A percentile compares a stretch with the other conserved stretches of the same genome.
These are phyloP conservation scores for Hipposideros armiger DNA, from an alignment of 2,113 vertebrate genomes.

Conservation along the genomic window DNA sequence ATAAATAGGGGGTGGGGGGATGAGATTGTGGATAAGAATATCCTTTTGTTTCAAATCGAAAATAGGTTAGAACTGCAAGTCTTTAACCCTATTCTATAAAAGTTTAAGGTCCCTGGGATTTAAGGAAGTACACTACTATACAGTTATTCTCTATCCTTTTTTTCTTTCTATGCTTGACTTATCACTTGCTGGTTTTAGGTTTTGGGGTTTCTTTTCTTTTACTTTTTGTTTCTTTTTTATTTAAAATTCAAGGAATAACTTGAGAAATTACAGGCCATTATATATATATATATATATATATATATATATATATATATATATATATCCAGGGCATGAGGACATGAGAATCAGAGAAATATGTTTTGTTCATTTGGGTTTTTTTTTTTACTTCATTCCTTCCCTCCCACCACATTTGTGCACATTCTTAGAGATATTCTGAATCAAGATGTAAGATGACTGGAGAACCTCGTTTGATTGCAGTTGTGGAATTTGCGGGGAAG, in stretches of 20 bases:
- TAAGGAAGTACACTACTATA: background rate
- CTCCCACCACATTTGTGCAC: fast-evolving
- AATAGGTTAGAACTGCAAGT: background rate
- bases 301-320: too few relatives aligned
- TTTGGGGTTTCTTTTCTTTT: background rate
- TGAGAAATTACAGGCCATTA: background rate
- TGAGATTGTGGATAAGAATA: background rate
- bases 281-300: too few relatives aligned
- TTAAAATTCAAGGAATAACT: background rate
- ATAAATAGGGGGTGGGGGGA: background rate
- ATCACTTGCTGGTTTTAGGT: background rate
- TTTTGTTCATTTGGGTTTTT: background rate
- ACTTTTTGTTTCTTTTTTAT: background rate
- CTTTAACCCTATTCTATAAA: background rate
- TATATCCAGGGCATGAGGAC: too few relatives aligned
- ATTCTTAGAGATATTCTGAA: background rate
- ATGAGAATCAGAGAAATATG: background rate
- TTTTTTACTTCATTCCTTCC: background rate
- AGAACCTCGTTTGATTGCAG: fast-evolving
- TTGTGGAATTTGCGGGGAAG: background rate
- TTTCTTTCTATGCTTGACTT: background rate
- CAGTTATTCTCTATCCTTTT: background rate
- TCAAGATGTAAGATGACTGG: too few relatives aligned
- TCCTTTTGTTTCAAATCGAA: background rate
- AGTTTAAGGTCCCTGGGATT: background rate